Evolutionary conservation across 1,140 invertebrate species (phyloP).

Genomic region (Augochlora pura): DNA sequence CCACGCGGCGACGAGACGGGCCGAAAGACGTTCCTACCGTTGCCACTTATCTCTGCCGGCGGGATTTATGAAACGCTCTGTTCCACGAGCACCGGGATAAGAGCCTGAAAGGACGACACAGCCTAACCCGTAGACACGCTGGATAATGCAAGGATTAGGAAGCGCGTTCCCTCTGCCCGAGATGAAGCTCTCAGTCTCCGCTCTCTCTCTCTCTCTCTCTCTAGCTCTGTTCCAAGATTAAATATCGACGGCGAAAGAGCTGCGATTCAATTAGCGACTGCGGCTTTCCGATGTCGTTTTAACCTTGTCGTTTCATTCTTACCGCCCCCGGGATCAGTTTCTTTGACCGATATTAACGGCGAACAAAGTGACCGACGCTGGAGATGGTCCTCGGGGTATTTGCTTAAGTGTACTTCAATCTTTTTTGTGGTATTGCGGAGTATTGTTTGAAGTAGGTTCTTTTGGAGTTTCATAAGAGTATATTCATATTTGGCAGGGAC

Average conservation of each 20-base stretch:
- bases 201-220: too few relatives aligned
- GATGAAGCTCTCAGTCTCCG: constrained; percentile 40
- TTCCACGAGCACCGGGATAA: constrained; percentile 48
- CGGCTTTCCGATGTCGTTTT: neutral
- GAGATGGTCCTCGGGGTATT: too few relatives aligned
- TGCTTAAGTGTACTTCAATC: too few relatives aligned
- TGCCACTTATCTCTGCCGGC: constrained; percentile 57
- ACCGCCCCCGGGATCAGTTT: neutral
- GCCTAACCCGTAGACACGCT: constrained; percentile 52
- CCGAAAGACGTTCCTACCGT: constrained; percentile 52
- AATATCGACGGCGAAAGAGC: constrained; percentile 28
- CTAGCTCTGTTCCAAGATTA: constrained; percentile 37
- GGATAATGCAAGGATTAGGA: constrained; percentile 58
- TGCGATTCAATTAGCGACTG: constrained; percentile 27
- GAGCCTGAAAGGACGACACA: constrained; percentile 51
- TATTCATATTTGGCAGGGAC: too few relatives aligned
- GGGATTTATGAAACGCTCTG: constrained; percentile 61
- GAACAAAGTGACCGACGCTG: too few relatives aligned
- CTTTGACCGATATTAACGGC: neutral
- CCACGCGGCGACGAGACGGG: constrained; percentile 12
- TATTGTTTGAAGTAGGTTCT: too few relatives aligned
- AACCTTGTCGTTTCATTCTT: neutral
- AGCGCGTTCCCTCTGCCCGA: constrained; percentile 20
- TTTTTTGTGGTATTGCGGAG: too few relatives aligned
- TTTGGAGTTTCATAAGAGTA: too few relatives aligned